These are phyloP conservation scores for Chymomyza caudatula DNA, from an alignment of 2,888 invertebrate species.

Conservation along the genomic window DNA sequence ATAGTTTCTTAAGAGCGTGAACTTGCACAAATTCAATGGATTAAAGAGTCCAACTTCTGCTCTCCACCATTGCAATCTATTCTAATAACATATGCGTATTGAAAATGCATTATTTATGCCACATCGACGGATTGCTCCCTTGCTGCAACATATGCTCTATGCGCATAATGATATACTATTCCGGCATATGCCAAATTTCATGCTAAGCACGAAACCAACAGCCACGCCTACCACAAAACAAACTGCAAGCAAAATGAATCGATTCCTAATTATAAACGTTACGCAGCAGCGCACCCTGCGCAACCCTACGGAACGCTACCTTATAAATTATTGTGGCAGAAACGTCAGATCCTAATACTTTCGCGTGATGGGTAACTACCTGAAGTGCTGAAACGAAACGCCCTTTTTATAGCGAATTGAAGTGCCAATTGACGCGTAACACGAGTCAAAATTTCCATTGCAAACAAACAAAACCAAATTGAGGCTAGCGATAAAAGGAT, in stretches of 20 bases:
- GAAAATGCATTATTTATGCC: neutral
- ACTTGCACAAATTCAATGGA: slow-evolving; percentile 1
- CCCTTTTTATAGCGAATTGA: slow-evolving; percentile 12
- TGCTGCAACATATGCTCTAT: slow-evolving; percentile 39
- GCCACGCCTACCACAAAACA: slow-evolving; percentile 30
- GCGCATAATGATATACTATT: slow-evolving; percentile 39
- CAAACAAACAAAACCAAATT: slow-evolving; percentile 23
- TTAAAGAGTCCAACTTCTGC: neutral
- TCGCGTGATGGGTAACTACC: slow-evolving; percentile 31
- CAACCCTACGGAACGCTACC: slow-evolving; percentile 9
- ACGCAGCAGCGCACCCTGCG: slow-evolving; percentile 17
- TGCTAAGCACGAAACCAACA: slow-evolving; percentile 25
- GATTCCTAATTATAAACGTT: slow-evolving; percentile 56
- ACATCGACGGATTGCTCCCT: neutral
- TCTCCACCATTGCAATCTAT: neutral
- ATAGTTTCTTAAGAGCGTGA: neutral
- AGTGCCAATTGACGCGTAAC: slow-evolving; percentile 61
- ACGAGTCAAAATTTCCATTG: slow-evolving; percentile 56
- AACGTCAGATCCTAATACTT: neutral
- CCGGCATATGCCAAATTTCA: slow-evolving; percentile 56
- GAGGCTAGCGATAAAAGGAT: slow-evolving; percentile 15
- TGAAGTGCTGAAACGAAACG: slow-evolving; percentile 34
- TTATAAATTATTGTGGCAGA: neutral
- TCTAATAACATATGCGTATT: neutral
- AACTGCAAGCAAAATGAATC: slow-evolving; percentile 43